Conservation (phyloP, 2,888 invertebrate species). For the Drosophila vallismaia region DNA sequence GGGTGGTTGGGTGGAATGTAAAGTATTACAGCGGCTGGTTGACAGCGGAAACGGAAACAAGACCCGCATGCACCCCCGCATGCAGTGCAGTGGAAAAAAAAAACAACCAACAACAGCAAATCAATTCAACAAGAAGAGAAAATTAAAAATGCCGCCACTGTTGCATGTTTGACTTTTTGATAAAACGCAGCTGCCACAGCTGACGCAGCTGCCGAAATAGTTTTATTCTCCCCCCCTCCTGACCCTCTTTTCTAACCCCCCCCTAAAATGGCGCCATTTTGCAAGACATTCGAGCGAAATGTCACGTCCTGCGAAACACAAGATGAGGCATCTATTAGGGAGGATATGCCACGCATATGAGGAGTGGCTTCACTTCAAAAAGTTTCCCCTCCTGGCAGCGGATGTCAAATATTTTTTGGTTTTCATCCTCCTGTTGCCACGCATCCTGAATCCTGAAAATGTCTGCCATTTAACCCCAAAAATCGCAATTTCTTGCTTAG, state of each 20-base stretch:
- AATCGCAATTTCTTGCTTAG: too few relatives aligned
- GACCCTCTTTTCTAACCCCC: background rate
- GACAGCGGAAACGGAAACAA: constrained; percentile 69
- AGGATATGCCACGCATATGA: constrained; percentile 17
- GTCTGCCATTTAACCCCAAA: constrained; percentile 21
- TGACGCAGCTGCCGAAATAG: constrained; percentile 67
- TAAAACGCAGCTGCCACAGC: constrained; percentile 64
- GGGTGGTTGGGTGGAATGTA: constrained; percentile 8
- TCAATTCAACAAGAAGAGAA: constrained; percentile 49
- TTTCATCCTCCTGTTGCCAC: constrained; percentile 33
- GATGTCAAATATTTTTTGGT: constrained; percentile 66
- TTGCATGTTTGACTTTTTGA: constrained; percentile 54
- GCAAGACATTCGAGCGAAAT: constrained; percentile 64
- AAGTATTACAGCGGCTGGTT: constrained; percentile 4
- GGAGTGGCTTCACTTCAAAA: constrained; percentile 55
- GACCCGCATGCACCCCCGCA: constrained; percentile 22
- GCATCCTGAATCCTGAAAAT: constrained; percentile 30
- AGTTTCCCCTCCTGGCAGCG: constrained; percentile 56
- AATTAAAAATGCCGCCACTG: constrained; percentile 73
- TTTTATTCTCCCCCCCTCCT: constrained; percentile 18
- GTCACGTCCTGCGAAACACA: constrained; percentile 61
- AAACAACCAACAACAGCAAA: constrained; percentile 37
- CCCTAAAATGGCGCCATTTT: constrained; percentile 58
- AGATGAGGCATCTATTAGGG: constrained; percentile 44
- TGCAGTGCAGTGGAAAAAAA: constrained; percentile 19